These are phyloP conservation scores for Cyanoliseus patagonus DNA, from an alignment of 2,113 vertebrate species.

Conservation along the genomic window DNA sequence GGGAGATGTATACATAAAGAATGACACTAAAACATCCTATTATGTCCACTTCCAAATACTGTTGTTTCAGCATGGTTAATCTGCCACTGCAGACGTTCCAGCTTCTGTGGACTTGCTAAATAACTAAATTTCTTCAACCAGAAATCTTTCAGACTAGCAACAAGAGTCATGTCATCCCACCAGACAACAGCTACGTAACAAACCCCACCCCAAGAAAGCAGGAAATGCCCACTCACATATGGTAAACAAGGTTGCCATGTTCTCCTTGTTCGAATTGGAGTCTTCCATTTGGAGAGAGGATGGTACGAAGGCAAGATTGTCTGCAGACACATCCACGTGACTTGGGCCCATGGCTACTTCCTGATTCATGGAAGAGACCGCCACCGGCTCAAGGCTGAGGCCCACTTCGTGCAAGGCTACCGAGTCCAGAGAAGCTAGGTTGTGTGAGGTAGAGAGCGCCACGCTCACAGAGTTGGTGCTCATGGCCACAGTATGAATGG, in stretches of 20 bases:
- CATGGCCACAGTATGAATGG: constrained; percentile 88
- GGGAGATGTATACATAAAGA: neutral
- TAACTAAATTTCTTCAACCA: neutral
- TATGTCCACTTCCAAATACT: neutral
- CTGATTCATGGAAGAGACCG: constrained; percentile 90
- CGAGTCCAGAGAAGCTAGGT: constrained; percentile 85
- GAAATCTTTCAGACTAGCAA: neutral
- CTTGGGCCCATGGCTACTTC: constrained; percentile 90
- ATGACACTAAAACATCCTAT: neutral
- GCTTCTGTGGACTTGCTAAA: neutral
- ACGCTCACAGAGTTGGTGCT: constrained; percentile 91
- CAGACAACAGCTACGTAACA: neutral
- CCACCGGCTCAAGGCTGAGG: constrained; percentile 90
- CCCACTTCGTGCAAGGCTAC: constrained; percentile 90
- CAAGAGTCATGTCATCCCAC: neutral
- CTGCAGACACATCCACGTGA: constrained; percentile 84
- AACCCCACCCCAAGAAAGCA: neutral
- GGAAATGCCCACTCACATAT: constrained; percentile 85
- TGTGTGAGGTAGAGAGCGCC: constrained; percentile 90
- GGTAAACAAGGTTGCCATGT: constrained; percentile 89
- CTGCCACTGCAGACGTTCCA: neutral
- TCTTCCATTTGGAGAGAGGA: constrained; percentile 92
- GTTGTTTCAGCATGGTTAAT: neutral
- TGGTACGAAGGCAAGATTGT: constrained; percentile 91
- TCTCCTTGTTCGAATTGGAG: constrained; percentile 93